Evolutionary conservation across 1,140 invertebrate species (phyloP), one percentile per base, ranked within the genome.

Genomic region (Bombus affinis): DNA sequence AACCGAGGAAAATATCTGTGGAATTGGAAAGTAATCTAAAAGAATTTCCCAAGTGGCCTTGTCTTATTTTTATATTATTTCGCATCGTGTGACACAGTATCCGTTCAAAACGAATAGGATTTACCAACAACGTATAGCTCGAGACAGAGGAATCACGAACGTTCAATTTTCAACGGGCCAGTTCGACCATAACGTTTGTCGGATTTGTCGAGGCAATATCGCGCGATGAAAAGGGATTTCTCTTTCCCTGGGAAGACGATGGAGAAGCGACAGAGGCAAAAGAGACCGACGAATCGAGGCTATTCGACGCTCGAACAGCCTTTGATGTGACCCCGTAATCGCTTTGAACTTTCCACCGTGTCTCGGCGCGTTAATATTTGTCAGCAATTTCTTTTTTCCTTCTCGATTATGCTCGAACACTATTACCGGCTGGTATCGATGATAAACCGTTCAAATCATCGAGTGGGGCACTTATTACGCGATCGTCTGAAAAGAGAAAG

Each of bases 161-260:
- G 28, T 35, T 65, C 22, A 66, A 83, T 65, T 75, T 83, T 42
- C 44, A 65, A 83, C 39, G 28, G 13, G 18, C 8, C 15, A 15
- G 28, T 28, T 6, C 44, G 65, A 35, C 28, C 42, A 44, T 73
- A 73, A 81, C 53, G 47, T 81, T 81, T 73, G 70, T 44, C 57
- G 70, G 80, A 82, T 82, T 83, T 76, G 28, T 35, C 32, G 59
- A 76, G 12, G 81, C 73, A 83, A 83, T 78, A 78, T 83, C 65
- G 25, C 44, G n/a, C 65, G 59, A 77, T 57, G 65, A 83, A 78
- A 83, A 57, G 65, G 35, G 47, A 83, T 78, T 83, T 83, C 75
- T 70, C 65, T 78, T 78, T 35, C 22, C 44, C 10, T 22, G 18
- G 15, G 22, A 28, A 79, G 57, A 62, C 37, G 62, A 28, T 4